Conservation (phyloP, 2,888 invertebrate genomes). For the Leucophenga montana region DNA sequence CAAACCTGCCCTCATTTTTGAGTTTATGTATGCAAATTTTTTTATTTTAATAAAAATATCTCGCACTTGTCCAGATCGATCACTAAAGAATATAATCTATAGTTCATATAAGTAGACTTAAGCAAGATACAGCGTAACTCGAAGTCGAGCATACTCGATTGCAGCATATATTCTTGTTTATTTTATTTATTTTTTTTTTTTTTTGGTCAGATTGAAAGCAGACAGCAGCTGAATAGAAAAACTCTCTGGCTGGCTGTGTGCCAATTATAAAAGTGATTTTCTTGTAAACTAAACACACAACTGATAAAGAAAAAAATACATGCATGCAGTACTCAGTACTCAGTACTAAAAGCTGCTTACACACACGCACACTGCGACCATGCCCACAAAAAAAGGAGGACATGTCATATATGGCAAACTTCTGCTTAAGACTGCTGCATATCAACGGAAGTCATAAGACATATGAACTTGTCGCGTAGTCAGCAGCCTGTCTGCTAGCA, state of each 20-base stretch:
- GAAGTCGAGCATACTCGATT: too few species aligned
- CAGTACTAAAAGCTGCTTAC: not conserved
- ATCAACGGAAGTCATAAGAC: constrained; percentile 68
- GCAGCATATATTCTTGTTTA: too few species aligned
- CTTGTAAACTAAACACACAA: constrained; percentile 35
- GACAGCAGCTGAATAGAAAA: constrained; percentile 18
- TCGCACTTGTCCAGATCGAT: too few species aligned
- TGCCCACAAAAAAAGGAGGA: not conserved
- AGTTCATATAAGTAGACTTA: too few species aligned
- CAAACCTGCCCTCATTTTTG: too few species aligned
- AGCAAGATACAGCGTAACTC: too few species aligned
- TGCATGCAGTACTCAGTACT: constrained; percentile 1
- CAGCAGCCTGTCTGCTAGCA: not conserved
- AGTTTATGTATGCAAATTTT: too few species aligned
- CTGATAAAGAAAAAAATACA: constrained; percentile 26
- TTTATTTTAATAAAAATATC: too few species aligned
- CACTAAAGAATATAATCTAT: too few species aligned
- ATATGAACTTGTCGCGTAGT: constrained; percentile 47
- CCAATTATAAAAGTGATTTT: constrained; percentile 65
- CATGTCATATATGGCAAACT: not conserved
- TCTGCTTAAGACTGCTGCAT: constrained; percentile 50
- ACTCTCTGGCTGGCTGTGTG: constrained; percentile 58
- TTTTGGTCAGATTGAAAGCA: constrained; percentile 1
- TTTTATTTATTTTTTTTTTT: constrained; percentile 24
- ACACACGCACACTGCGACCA: not conserved